Percentiles rank a stretch among this genome's conserved stretches.
phyloP scores from a whole-genome alignment of 2,888 invertebrate species.

The Chesias legatella region DNA sequence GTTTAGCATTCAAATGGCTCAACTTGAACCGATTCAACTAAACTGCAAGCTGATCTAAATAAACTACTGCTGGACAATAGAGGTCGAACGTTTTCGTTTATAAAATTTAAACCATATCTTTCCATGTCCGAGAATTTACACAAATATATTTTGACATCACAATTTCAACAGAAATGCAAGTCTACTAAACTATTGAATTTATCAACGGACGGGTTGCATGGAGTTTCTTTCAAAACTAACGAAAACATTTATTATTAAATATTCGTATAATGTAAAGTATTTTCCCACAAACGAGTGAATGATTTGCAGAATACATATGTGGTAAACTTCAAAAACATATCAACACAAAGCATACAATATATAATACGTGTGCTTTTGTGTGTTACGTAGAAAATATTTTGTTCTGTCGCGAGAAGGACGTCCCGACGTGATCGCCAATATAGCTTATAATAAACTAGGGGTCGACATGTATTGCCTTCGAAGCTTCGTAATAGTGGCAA shows the following conservation, averaged over 20 bases:
- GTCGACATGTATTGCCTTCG: slow-evolving; percentile 46
- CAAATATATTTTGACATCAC: no score
- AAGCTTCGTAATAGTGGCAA: slow-evolving; percentile 46
- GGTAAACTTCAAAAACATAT: no score
- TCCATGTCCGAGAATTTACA: not conserved
- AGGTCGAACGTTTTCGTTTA: slow-evolving; percentile 18
- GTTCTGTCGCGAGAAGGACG: slow-evolving; percentile 16
- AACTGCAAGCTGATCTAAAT: slow-evolving; percentile 36
- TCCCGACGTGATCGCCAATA: slow-evolving; percentile 32
- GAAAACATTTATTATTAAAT: no score
- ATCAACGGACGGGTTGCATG: not conserved
- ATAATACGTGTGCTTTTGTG: not conserved
- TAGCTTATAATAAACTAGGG: slow-evolving; percentile 40
- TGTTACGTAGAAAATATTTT: slow-evolving; percentile 17
- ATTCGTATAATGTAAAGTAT: no score
- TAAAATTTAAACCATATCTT: slow-evolving; percentile 6
- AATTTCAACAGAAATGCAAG: not conserved
- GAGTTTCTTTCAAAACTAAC: not conserved
- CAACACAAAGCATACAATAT: no score
- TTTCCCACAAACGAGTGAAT: no score
- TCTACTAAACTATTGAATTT: slow-evolving; percentile 4
- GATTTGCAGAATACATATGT: no score
- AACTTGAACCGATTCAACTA: slow-evolving; percentile 49
- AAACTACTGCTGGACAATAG: slow-evolving; percentile 32
- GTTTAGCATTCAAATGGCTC: slow-evolving; percentile 48